Base-by-base conservation (phyloP, 1,140 invertebrate species). In the Reticulitermes speratus region DNA sequence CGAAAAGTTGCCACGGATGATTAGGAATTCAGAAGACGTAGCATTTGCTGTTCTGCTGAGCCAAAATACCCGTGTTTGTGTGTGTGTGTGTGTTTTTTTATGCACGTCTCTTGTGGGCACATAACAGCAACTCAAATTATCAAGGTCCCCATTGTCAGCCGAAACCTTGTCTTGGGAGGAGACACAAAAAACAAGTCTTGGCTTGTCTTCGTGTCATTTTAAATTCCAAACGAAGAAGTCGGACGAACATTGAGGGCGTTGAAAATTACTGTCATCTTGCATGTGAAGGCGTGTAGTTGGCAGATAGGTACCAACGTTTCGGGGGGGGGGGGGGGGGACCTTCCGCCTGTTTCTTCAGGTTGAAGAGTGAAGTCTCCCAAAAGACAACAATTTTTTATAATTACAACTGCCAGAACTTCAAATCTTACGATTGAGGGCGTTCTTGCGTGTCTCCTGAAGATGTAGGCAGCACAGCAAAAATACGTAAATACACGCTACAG, bases 21-120 rank as follows among this genome's bases (percentile, higher is more conserved):
- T 75, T 75, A 75, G 1, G 65, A 30, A 75, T 75, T 75, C 65
- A 75, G 65, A n/a, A 75, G 65, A 75, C 65, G 65, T 75, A 75
- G 65, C 25, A 23, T 30, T 75, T 55, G 14, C 19, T 55, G 52
- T 1, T 55, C 52, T 21, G 52, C 25, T 6, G n/a, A 30, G n/a
- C 65, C 65, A 30, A 14, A 75, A 8, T 25, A 14, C 65, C 59
- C 19, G 59, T 19, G 59, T 65, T 59, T 59, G 38, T 38, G 38
- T 38, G 38, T 38, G 38, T 38, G 14, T 48, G 9, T 48, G 45
- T 48, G 59, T 65, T 5, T 75, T 75, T 30, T 75, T n/a, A 0
- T 75, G 7, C 7, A 14, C 3, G 8, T 30, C 65, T 75, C n/a
- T 75, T 75, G n/a, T 75, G 65, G 25, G n/a, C n/a, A 75, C 65